Evolutionary conservation across 2,888 invertebrate species (phyloP), one percentile per base, ranked within the genome.

Genomic region (Dexiosoma caninum): DNA sequence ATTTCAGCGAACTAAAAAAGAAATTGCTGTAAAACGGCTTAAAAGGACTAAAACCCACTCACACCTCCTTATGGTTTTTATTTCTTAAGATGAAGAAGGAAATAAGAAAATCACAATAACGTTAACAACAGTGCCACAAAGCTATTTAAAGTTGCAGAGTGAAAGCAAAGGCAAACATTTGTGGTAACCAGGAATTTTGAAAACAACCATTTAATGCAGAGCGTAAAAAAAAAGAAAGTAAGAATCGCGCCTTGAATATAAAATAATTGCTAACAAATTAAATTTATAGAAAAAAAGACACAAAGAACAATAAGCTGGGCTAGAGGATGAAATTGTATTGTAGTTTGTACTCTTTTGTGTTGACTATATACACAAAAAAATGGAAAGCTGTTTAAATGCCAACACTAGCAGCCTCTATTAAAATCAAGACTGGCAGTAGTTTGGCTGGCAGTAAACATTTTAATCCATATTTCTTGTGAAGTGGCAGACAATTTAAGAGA

Each of bases 401-500:
- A 81, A 69, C 77, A 64, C 59, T 51, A 62, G 53, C 37, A 6
- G 12, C 23, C 16, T 67, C 51, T 16, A 69, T 32, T 32, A 60
- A 53, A 76, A 76, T 64, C 62, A 53, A 64, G 44, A 55, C 60
- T 76, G 69, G 55, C 69, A 69, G 44, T 62, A 66, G 0, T 66
- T 72, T 60, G 66, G 59, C 55, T 60, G 51, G 69, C 64, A 72
- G 62, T 83, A 84, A 87, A 86, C 85, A 85, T 86, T 87, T 87
- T 87, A 87, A 87, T 87, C 87, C 87, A 86, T 86, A 87, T 85
- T 87, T 87, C 85, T 85, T 84, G 82, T 60, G 81, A 67, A 78
- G 83, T 84, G 87, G 84, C 87, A 88, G 88, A 88, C 88, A 88
- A 87, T 88, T 88, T 88, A 84, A 84, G 86, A 86, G 86, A 88